Conservation (phyloP, 2,797 vertebrate species). For the Eulemur coronatus region DNA sequence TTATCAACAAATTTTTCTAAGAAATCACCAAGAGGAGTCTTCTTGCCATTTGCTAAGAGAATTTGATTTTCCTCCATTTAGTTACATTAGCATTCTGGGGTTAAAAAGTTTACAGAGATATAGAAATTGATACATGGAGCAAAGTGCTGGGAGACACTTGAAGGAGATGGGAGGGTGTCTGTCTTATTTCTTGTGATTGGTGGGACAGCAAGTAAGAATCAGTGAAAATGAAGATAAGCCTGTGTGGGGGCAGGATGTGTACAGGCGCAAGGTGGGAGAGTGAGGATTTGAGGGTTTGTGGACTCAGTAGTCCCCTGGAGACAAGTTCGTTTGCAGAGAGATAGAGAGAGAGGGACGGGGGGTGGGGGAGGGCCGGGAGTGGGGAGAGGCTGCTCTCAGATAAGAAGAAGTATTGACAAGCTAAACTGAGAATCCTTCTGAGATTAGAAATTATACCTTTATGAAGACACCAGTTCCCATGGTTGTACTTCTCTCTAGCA, state of each 20-base stretch:
- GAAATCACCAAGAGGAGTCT: neutral
- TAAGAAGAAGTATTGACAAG: neutral
- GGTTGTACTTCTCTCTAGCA: neutral
- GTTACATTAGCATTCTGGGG: neutral
- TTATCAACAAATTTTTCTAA: neutral
- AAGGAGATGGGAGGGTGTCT: neutral
- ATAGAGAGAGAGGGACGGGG: neutral
- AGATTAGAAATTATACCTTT: neutral
- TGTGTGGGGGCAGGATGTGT: neutral
- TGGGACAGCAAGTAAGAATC: neutral
- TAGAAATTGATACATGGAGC: neutral
- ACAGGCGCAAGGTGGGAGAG: rapidly evolving
- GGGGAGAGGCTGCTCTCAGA: neutral
- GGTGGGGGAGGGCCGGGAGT: rapidly evolving
- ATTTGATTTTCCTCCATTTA: neutral
- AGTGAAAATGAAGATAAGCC: neutral
- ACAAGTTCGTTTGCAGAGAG: neutral
- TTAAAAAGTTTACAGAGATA: neutral
- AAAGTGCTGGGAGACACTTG: neutral
- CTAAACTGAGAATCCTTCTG: neutral
- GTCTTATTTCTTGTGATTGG: neutral
- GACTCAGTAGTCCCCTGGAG: no score
- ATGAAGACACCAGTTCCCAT: neutral
- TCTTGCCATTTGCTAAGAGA: neutral
- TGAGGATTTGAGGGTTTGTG: neutral